These are phyloP conservation scores for Aphis craccivora DNA, from an alignment of 1,140 invertebrate genomes.

Conservation along the genomic window DNA sequence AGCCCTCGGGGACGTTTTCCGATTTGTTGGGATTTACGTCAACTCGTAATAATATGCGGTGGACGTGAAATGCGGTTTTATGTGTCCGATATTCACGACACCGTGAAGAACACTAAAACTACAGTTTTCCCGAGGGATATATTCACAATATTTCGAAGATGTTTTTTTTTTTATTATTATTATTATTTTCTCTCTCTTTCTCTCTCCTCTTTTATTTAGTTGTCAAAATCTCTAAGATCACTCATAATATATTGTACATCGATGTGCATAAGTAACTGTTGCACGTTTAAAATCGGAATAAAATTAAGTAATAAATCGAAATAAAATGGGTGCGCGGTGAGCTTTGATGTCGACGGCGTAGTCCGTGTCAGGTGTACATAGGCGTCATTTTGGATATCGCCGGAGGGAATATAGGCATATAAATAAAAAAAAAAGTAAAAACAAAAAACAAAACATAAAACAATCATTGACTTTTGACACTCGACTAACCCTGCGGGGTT, in stretches of 20 bases:
- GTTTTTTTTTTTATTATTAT: background rate
- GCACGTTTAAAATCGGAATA: background rate
- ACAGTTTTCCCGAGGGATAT: conserved; percentile 9
- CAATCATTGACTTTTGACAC: background rate
- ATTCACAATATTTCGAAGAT: conserved; percentile 22
- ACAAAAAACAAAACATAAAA: background rate
- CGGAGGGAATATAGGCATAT: background rate
- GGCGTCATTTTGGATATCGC: background rate
- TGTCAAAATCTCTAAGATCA: background rate
- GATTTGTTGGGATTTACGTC: conserved; percentile 43
- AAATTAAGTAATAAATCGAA: background rate
- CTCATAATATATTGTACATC: background rate
- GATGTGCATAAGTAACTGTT: background rate
- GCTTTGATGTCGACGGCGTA: background rate
- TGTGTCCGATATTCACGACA: conserved; percentile 8
- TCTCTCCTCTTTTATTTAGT: background rate
- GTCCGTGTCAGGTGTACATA: background rate
- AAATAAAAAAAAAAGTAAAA: background rate
- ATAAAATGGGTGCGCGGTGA: background rate
- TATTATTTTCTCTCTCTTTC: background rate
- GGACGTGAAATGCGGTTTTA: background rate
- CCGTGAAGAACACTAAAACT: conserved; percentile 39
- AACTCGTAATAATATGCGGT: conserved; percentile 37
- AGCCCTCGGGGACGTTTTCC: conserved; percentile 40
- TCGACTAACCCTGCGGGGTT: background rate